phyloP scores from a whole-genome alignment of 2,888 invertebrate genomes.

The Nipponacmea schrenckii region DNA sequence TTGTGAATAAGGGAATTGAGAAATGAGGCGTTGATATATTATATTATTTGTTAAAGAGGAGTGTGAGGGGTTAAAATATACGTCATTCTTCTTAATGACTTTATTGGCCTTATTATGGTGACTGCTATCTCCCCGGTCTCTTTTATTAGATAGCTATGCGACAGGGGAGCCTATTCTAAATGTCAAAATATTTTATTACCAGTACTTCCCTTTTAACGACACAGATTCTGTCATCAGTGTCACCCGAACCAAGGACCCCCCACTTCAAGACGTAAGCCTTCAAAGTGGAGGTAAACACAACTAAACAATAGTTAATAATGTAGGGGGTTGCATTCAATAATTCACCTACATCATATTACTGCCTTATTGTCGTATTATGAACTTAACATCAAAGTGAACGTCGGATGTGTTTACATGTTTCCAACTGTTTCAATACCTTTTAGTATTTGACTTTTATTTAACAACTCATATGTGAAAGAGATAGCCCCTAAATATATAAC shows the following conservation, averaged over 20 bases:
- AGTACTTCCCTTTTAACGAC: background rate
- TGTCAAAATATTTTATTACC: conserved; percentile 5
- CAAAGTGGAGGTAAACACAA: background rate
- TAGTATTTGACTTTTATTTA: too few relatives aligned
- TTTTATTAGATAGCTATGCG: background rate
- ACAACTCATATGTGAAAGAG: too few relatives aligned
- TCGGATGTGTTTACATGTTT: background rate
- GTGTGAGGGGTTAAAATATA: background rate
- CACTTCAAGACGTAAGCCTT: too few relatives aligned
- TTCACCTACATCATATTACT: background rate
- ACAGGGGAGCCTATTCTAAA: background rate
- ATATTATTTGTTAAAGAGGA: background rate
- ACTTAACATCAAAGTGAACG: background rate
- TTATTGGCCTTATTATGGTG: background rate
- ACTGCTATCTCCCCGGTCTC: background rate
- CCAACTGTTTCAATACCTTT: background rate
- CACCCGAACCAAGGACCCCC: background rate
- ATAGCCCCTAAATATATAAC: too few relatives aligned
- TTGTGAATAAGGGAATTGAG: background rate
- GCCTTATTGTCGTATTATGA: background rate
- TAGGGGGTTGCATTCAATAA: background rate
- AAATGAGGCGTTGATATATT: conserved; percentile 8
- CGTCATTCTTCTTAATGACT: conserved; percentile 2
- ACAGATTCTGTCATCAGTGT: background rate
- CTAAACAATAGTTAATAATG: background rate